Percentiles rank a stretch among this genome's conserved stretches.
Conservation (phyloP, 2,113 vertebrate genomes). For the Terrapene triunguis region DNA sequence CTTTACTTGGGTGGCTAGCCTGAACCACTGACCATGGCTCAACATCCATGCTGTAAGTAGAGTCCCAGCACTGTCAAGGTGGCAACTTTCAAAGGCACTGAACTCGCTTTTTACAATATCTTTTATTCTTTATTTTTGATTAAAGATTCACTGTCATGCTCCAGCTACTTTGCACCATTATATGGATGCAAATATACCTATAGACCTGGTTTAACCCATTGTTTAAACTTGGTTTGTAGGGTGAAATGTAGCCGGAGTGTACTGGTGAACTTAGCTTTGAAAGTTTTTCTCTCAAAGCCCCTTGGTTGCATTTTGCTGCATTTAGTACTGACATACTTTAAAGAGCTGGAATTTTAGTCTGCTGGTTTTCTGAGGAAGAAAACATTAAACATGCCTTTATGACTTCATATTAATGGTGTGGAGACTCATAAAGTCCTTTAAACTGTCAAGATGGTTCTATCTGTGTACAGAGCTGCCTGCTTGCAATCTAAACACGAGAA, state of each 20-base stretch:
- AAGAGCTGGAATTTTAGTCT: conserved; percentile 44
- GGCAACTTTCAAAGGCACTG: background rate
- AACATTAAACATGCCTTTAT: conserved; percentile 41
- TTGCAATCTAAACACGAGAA: background rate
- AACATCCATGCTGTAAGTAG: background rate
- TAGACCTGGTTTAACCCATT: background rate
- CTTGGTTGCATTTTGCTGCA: background rate
- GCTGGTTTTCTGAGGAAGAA: background rate
- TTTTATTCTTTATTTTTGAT: background rate
- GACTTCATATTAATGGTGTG: conserved; percentile 17
- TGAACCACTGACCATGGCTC: too few relatives aligned
- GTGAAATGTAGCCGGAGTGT: background rate
- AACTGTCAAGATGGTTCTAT: conserved; percentile 1
- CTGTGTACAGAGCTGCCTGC: background rate
- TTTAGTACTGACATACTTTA: background rate
- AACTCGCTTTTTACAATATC: background rate
- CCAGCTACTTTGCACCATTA: background rate
- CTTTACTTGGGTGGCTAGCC: background rate
- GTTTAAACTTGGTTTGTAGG: background rate
- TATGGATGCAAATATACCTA: background rate
- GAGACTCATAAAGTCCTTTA: background rate
- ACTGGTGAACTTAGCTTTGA: background rate
- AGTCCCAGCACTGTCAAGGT: background rate
- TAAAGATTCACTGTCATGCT: background rate
- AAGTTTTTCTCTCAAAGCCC: background rate